Base-by-base conservation (phyloP, 2,888 invertebrate species). In the Acrobasis consociella region DNA sequence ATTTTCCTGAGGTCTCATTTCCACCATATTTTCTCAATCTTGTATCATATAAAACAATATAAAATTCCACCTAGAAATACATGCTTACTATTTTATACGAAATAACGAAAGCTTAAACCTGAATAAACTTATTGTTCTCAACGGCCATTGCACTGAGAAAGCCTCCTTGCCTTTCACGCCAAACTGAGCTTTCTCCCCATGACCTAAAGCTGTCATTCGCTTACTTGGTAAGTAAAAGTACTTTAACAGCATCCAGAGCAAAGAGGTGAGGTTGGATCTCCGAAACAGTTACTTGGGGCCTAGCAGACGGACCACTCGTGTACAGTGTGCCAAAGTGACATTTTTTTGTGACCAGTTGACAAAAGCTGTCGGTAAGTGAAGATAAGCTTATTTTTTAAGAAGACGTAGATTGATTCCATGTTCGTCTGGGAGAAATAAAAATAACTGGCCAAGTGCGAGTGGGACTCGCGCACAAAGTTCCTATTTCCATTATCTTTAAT, bases 111-210 rank as follows among this genome's bases (percentile, higher is more conserved):
- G 39, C 22, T 31, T 52, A n/a, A 46, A 13, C 52, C 39, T 55
- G 16, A 46, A 46, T 46, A 5, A 39, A 55, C 39, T 39, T 39
- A 55, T 55, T 55, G 15, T 39, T 16, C 38, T 2, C 31, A 31
- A 31, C 31, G 55, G 55, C 16, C 55, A 55, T 55, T 55, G 55
- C 55, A 39, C 55, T 39, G 55, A 39, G 55, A 55, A 55, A 55
- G 55, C 55, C 55, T 55, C 10, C n/a, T 9, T 1, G 8, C 5
- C 10, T 15, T n/a, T 5, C 38, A 55, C 39, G 39, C 16, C 16
- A 55, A 39, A 39, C 8, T 22, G 8, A 8, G 17, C 46, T 22
- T 9, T 56, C 11, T 42, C 42, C 13, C 22, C 17, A 13, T 2
- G 2, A 22, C 9, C 5, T 22, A 42, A 22, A 39, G 42, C 39